Evolutionary conservation across 1,140 invertebrate species (phyloP).

Genomic region (Gonioctena quinquepunctata): DNA sequence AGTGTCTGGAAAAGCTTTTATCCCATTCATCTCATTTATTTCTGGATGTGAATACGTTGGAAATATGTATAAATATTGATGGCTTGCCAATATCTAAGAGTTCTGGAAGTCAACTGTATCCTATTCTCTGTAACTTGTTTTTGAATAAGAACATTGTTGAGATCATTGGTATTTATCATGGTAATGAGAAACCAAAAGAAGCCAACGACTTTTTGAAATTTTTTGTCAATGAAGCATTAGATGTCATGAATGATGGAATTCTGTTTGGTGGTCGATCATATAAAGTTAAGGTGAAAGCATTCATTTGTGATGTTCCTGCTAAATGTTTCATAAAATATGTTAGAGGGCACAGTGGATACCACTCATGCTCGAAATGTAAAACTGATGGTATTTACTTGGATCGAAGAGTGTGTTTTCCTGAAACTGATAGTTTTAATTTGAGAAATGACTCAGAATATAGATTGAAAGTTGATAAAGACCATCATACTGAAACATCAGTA

Average conservation of each 20-base stretch:
- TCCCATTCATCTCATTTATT: too few relatives aligned
- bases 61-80: too few relatives aligned
- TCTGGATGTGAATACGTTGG: too few relatives aligned
- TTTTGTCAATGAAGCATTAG: background rate
- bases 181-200: background rate
- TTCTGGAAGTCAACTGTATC: background rate
- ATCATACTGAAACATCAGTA: background rate
- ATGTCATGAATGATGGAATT: background rate
- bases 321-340: background rate
- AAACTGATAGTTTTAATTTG: background rate
- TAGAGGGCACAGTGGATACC: background rate
- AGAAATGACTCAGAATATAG: background rate
- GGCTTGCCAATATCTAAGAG: background rate
- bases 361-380: background rate
- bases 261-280: background rate
- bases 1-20: too few relatives aligned
- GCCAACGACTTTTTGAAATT: background rate
- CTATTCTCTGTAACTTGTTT: background rate
- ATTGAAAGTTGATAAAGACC: background rate
- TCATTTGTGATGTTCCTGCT: slow-evolving; percentile 2
- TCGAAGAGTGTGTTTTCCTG: slow-evolving; percentile 1
- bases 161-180: background rate
- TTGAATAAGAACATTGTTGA: background rate
- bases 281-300: background rate
- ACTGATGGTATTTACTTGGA: background rate